Base-by-base conservation (phyloP, 1,140 invertebrate genomes). In the Helicoverpa zea region DNA sequence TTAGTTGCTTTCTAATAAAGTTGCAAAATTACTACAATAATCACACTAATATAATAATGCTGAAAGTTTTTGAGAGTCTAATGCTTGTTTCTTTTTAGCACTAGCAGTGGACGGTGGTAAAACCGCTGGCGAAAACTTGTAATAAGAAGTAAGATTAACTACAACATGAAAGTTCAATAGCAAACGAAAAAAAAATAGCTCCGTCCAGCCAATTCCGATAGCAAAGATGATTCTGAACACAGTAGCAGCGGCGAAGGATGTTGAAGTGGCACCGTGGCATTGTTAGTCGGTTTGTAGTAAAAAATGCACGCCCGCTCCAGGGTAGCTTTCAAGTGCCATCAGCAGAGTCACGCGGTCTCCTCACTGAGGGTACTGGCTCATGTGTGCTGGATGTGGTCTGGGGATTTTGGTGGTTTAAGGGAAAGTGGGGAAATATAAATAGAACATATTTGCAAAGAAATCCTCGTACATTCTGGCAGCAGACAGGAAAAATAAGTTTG, bases 221-320 rank as follows among this genome's bases (percentile, higher is more conserved):
- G 43, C 66, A 49, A 70, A 70, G 66, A 70, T 23, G 23, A 23
- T 23, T 52, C 68, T 13, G 13, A 64, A 16, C 63, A 64, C n/a
- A 47, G 63, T 11, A 54, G 49, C 14, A 30, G 68, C n/a, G 49
- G 68, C 68, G 54, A 72, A 72, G 68, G 68, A 72, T 72, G 9
- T 51, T 79, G 54, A 72, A 79, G 78, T 79, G 56, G 61, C 18
- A 18, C 35, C 23, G 58, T 72, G 51, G 76, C 70, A 75, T 79
- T 79, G 77, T 79, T 77, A 74, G 81, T 75, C 75, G 80, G 74
- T 59, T 81, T 23, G 72, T 59, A 54, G 66, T 79, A 73, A 82
- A 82, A 82, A 82, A 82, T 79, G 59, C 81, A 82, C 66, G 72
- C 52, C 47, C 9, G 70, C 81, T 49, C 47, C 74, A 35, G 63